Evolutionary conservation across 35 echinoderm and acorn worm genomes (phyloP).

Genomic region (Acanthaster planci): DNA sequence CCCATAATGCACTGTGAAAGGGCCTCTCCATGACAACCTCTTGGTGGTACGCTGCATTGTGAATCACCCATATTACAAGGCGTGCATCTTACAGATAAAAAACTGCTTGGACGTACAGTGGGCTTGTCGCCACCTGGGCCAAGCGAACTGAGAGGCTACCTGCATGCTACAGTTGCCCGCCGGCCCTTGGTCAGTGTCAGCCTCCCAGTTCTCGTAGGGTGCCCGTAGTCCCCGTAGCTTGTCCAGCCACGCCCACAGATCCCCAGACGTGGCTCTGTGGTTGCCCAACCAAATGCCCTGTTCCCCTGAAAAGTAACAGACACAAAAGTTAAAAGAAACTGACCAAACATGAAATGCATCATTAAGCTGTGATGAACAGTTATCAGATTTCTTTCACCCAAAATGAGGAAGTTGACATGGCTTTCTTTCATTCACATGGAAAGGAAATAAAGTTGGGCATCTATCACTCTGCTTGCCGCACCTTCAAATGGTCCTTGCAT

Average conservation of each 20-base stretch:
- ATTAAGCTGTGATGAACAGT: too few species aligned
- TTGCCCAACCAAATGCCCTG: constrained; percentile 85
- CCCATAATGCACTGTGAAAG: too few species aligned
- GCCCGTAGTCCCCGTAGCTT: constrained; percentile 44
- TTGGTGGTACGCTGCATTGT: too few species aligned
- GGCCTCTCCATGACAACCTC: too few species aligned
- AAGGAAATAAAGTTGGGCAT: background rate
- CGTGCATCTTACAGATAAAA: constrained; percentile 86
- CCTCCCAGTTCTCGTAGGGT: constrained; percentile 46
- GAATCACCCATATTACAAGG: constrained; percentile 27
- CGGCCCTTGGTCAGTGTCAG: constrained; percentile 12
- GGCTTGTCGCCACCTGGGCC: constrained; percentile 52
- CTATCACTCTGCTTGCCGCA: constrained; percentile 68
- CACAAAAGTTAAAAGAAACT: background rate
- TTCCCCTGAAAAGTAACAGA: constrained; percentile 54
- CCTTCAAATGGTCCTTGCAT: constrained; percentile 54
- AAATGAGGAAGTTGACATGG: background rate
- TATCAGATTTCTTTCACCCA: background rate
- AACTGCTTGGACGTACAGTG: constrained; percentile 55
- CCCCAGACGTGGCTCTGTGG: constrained; percentile 40
- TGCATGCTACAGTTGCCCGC: constrained; percentile 61
- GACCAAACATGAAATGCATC: too few species aligned
- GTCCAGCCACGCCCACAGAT: constrained; percentile 71
- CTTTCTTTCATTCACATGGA: background rate
- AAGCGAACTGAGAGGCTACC: constrained; percentile 44